Conservation (phyloP, 1,140 invertebrate species). For the Aradophagus sp. region DNA sequence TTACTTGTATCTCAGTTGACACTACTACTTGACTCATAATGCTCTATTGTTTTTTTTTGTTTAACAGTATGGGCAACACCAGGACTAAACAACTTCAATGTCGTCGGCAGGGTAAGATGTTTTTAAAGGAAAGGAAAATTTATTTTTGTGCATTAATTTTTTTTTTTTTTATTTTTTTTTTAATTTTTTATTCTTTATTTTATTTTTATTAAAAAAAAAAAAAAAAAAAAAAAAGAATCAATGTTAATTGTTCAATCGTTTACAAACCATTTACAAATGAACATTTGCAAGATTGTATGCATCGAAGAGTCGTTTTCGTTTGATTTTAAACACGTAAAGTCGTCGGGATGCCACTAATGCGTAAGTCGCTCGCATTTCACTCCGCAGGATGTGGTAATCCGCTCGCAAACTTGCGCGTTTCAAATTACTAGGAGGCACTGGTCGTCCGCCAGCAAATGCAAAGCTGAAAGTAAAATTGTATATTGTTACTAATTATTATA, state of each 20-base stretch:
- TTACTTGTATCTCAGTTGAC: too few species aligned
- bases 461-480: slow-evolving; percentile 63
- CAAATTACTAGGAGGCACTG: slow-evolving; percentile 68
- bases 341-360: slow-evolving; percentile 69
- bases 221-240: too few species aligned
- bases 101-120: too few species aligned
- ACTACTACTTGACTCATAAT: too few species aligned
- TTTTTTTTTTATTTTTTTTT: too few species aligned
- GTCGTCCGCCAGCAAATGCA: slow-evolving; percentile 70
- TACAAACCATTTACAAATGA: slow-evolving; percentile 55
- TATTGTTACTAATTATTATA: slow-evolving; percentile 15
- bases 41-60: too few species aligned
- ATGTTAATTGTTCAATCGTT: neutral
- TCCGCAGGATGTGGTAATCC: slow-evolving; percentile 71
- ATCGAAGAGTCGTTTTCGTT: slow-evolving; percentile 61
- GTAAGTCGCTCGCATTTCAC: slow-evolving; percentile 66
- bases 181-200: too few species aligned
- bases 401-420: slow-evolving; percentile 69
- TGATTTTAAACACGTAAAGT: slow-evolving; percentile 68
- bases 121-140: too few species aligned
- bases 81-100: too few species aligned
- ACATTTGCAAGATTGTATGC: slow-evolving; percentile 66
- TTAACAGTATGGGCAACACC: too few species aligned
- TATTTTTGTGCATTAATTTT: too few species aligned
- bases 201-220: slow-evolving; percentile 12